Evolutionary conservation across 1,140 invertebrate genomes (phyloP).

Genomic region (Elymnias hypermnestra): DNA sequence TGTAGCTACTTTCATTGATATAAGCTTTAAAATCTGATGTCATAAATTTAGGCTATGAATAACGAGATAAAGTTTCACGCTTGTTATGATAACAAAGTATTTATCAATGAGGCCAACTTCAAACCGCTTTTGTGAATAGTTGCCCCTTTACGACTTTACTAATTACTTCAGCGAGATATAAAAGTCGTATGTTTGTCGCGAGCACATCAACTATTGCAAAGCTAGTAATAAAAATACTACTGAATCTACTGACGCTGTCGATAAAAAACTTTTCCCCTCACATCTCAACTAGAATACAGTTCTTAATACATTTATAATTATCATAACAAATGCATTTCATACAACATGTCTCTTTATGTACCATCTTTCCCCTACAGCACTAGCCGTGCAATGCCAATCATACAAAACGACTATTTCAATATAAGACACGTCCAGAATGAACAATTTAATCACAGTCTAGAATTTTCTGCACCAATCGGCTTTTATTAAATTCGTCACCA

Average conservation of each 20-base stretch:
- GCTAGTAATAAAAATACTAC: slow-evolving; percentile 59
- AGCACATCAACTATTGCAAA: slow-evolving; percentile 48
- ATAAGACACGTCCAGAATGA: slow-evolving; percentile 74
- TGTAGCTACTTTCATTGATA: no score
- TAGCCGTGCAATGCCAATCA: slow-evolving; percentile 54
- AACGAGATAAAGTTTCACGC: no score
- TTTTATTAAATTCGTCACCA: slow-evolving; percentile 69
- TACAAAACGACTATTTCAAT: slow-evolving; percentile 75
- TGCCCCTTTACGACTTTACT: no score
- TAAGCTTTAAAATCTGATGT: no score
- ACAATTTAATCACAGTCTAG: slow-evolving; percentile 75
- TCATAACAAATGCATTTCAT: slow-evolving; percentile 55
- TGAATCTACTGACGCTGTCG: slow-evolving; percentile 52
- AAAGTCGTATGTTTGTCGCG: slow-evolving; percentile 33
- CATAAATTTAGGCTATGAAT: no score
- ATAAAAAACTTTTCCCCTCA: slow-evolving; percentile 41
- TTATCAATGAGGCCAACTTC: no score
- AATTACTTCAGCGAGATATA: no score
- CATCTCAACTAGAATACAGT: slow-evolving; percentile 34
- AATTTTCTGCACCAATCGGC: slow-evolving; percentile 72
- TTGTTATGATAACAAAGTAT: no score
- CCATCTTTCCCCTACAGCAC: slow-evolving; percentile 36
- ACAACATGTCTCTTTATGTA: slow-evolving; percentile 45
- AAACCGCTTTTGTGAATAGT: no score
- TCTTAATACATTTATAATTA: slow-evolving; percentile 21